Conservation (phyloP, 2,113 vertebrate species). For the Polypterus bichir region DNA sequence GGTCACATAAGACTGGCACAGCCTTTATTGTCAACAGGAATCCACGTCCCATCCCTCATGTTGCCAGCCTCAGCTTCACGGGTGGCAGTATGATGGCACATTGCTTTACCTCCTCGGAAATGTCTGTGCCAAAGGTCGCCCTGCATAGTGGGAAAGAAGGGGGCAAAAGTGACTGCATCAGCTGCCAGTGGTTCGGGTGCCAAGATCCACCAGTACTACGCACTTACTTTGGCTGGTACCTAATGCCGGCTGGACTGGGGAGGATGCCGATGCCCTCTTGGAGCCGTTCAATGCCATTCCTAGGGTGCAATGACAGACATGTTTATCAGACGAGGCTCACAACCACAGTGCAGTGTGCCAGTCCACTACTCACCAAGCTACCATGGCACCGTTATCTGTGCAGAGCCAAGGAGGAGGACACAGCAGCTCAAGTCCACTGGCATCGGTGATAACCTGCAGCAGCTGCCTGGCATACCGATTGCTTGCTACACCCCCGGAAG, state of each 20-base stretch:
- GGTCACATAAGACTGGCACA: too few species aligned
- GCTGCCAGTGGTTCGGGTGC: too few species aligned
- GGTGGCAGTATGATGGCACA: slow-evolving; percentile 63
- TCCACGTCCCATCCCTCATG: too few species aligned
- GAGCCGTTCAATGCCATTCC: slow-evolving; percentile 86
- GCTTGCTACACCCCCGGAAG: slow-evolving; percentile 91
- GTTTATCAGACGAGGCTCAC: background rate
- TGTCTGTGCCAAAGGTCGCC: slow-evolving; percentile 71
- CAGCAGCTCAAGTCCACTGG: slow-evolving; percentile 54
- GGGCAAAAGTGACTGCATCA: too few species aligned
- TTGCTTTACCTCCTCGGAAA: slow-evolving; percentile 68
- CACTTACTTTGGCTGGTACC: slow-evolving; percentile 75
- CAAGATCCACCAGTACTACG: background rate
- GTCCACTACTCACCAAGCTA: slow-evolving; percentile 70
- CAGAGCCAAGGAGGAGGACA: slow-evolving; percentile 79
- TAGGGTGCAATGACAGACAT: slow-evolving; percentile 27
- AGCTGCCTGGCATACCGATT: slow-evolving; percentile 71
- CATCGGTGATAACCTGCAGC: slow-evolving; percentile 54
- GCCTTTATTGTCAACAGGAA: too few species aligned
- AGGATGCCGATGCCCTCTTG: slow-evolving; percentile 63
- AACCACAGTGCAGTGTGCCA: background rate
- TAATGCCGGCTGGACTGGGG: slow-evolving; percentile 41
- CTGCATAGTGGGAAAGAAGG: slow-evolving; percentile 31
- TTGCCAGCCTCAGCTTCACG: slow-evolving; percentile 37
- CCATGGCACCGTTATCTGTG: slow-evolving; percentile 92